phyloP scores from a whole-genome alignment of 2,797 vertebrate genomes.

The Sylvia borin region DNA sequence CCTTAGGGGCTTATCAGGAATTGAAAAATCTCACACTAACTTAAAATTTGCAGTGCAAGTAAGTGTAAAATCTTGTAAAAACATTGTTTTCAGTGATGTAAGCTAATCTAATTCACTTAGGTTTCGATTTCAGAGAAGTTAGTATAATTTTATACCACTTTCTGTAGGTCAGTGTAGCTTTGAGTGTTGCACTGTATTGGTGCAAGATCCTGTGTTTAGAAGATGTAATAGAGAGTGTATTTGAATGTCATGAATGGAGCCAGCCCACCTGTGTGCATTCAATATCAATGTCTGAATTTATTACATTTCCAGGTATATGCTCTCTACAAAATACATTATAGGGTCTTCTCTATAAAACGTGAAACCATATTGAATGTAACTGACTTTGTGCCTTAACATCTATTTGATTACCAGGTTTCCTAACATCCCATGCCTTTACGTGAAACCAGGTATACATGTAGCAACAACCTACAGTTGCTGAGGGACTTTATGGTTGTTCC shows the following conservation, averaged over 20 bases:
- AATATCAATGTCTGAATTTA: background rate
- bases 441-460: background rate
- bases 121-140: background rate
- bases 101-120: background rate
- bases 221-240: background rate
- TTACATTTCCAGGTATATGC: background rate
- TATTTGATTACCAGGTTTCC: background rate
- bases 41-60: background rate
- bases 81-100: background rate
- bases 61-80: background rate
- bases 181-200: background rate
- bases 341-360: background rate
- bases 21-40: background rate
- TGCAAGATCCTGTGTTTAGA: background rate
- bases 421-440: background rate
- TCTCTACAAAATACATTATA: background rate
- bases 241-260: background rate
- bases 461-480: background rate
- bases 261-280: background rate
- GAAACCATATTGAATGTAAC: background rate
- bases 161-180: background rate
- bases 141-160: background rate
- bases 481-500: background rate
- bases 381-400: background rate
- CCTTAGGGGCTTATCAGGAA: background rate